A percentile compares a stretch with the other conserved stretches of the same genome.
phyloP scores from a whole-genome alignment of 2,113 vertebrate species.

The Crotophaga sulcirostris region DNA sequence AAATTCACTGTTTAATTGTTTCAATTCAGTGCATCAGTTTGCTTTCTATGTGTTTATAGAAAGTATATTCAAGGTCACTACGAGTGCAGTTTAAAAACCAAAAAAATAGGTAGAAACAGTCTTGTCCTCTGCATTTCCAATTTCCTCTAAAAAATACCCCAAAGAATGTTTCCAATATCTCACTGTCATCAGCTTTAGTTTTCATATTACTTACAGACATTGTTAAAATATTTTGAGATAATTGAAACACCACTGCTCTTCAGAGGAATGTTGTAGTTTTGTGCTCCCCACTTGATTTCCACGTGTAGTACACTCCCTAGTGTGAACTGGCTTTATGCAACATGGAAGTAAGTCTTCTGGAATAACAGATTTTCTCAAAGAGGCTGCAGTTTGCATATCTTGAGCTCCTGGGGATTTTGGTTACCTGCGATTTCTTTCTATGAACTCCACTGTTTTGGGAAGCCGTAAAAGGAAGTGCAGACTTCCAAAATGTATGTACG shows the following conservation, averaged over 20 bases:
- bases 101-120: background rate
- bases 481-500: background rate
- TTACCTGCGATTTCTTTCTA: slow-evolving; percentile 3
- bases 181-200: background rate
- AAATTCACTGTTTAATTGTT: background rate
- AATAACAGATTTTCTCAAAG: background rate
- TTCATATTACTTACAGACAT: slow-evolving; percentile 1
- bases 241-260: background rate
- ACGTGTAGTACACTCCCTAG: background rate
- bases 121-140: background rate
- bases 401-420: background rate
- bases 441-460: background rate
- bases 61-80: background rate
- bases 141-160: background rate
- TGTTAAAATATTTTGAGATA: background rate
- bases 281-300: background rate
- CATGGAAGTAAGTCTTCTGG: background rate
- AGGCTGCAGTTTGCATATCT: background rate
- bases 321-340: background rate
- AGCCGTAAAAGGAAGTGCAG: background rate
- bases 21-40: background rate
- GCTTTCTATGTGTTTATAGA: background rate
- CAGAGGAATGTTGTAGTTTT: background rate
- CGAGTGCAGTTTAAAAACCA: background rate
- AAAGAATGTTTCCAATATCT: background rate